Base-by-base conservation (phyloP, 2,113 vertebrate genomes). In the Engraulis encrasicolus region DNA sequence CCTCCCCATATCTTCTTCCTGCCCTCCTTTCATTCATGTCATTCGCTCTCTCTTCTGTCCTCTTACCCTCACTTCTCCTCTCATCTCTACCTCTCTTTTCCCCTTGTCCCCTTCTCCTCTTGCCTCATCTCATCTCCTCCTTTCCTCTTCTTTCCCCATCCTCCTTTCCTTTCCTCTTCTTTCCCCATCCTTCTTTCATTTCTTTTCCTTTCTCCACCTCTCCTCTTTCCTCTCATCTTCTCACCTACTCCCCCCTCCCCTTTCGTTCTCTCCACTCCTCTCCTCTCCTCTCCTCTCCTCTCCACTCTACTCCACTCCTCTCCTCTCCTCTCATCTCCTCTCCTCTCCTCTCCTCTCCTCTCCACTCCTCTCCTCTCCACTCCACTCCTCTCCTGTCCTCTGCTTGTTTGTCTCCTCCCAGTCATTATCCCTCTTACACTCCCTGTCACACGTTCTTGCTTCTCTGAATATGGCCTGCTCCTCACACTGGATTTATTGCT, bases 391-490 rank as follows among this genome's bases (percentile, higher is more conserved):
- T 74, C 66, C 66, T 11, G 40, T 45, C 4, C 31, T 31, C 23
- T 23, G 58, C 58, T 4, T 34, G 14, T 74, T 15, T 74, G 5
- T 31, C 66, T 74, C 66, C 27, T 12, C 23, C 58, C 2, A 34
- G 27, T 74, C 66, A 74, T 74, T 74, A 74, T 74, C 66, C 66
- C 27, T 74, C 12, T 74, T 27, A 34, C 66, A 11, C 66, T 66
- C 20, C 37, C 45, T 20, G 52, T 27, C 36, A 83, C n/a, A 49
- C 19, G 15, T 34, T 14, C 58, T 27, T 66, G n/a, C 58, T 31
- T 31, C 17, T 34, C 66, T 74, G 66, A 15, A 31, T 74, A 0
- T 31, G 61, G 66, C 27, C 23, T 27, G 23, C 23, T 31, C 66
- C 34, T 31, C 23, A 74, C 27, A 31, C 31, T 34, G 27, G 66